Evolutionary conservation across 2,888 invertebrate genomes (phyloP).

Genomic region (Melipona beecheii): DNA sequence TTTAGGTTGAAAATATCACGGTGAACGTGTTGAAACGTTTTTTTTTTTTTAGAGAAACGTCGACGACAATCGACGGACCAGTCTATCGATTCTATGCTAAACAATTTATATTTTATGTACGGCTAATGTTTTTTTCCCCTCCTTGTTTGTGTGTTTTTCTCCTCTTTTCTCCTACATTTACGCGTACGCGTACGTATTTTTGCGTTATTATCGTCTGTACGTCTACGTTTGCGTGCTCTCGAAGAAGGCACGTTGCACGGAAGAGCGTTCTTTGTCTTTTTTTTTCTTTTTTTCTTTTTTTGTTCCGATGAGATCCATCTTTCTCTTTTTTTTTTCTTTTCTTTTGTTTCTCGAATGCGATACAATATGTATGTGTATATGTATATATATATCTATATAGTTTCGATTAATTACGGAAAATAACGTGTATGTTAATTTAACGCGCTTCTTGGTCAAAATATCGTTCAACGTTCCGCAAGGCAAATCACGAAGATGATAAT

Average conservation of each 20-base stretch:
- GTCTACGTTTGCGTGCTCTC: slow-evolving; percentile 72
- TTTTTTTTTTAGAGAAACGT: slow-evolving; percentile 35
- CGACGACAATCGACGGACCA: slow-evolving; percentile 64
- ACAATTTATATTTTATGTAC: slow-evolving; percentile 4
- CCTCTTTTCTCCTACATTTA: background rate
- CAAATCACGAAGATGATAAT: slow-evolving; percentile 38
- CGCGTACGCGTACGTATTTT: background rate
- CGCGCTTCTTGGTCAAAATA: slow-evolving; percentile 47
- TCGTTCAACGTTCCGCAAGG: slow-evolving; percentile 34
- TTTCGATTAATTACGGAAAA: slow-evolving; percentile 14
- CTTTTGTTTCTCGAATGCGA: slow-evolving; percentile 13
- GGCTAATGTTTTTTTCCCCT: background rate
- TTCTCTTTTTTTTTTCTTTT: background rate
- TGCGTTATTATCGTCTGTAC: slow-evolving; percentile 21
- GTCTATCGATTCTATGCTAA: slow-evolving; percentile 63
- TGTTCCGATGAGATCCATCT: slow-evolving; percentile 18
- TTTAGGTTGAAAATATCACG: slow-evolving; percentile 34
- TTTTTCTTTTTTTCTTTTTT: background rate
- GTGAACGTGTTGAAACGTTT: slow-evolving; percentile 5
- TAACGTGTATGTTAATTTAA: slow-evolving; percentile 32
- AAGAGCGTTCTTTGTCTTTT: slow-evolving; percentile 70
- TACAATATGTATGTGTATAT: background rate
- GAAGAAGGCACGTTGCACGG: slow-evolving; percentile 81
- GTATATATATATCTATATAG: slow-evolving; percentile 2
- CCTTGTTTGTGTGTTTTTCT: background rate